phyloP scores from a whole-genome alignment of 2,797 vertebrate genomes.

The Peromyscus nudipes region DNA sequence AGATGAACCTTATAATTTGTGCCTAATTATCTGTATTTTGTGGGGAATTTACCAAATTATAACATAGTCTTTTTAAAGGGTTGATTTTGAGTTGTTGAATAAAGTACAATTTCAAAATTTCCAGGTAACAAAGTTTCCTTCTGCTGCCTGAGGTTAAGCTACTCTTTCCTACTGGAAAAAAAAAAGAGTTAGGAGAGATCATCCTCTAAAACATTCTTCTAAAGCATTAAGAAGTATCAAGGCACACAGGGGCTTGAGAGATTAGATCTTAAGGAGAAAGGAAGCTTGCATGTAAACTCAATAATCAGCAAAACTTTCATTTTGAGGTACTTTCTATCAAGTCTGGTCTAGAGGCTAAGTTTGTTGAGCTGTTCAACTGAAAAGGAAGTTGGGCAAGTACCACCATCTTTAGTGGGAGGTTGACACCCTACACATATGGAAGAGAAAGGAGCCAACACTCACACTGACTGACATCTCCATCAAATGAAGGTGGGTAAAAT shows the following conservation, averaged over 20 bases:
- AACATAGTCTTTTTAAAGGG: background rate
- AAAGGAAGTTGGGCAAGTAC: background rate
- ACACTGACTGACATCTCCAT: fast-evolving
- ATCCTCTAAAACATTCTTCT: background rate
- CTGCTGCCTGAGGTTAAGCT: background rate
- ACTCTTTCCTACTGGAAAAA: background rate
- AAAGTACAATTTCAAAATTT: background rate
- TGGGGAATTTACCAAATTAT: background rate
- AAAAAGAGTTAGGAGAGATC: background rate
- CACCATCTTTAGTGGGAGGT: background rate
- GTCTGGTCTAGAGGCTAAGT: background rate
- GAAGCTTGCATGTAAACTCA: background rate
- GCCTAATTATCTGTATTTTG: background rate
- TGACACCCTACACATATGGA: background rate
- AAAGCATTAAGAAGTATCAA: background rate
- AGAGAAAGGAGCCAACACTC: background rate
- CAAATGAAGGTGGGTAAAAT: background rate
- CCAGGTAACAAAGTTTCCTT: background rate
- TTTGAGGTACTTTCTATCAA: background rate
- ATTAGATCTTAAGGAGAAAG: background rate
- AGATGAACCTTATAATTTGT: background rate
- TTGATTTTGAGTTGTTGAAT: background rate
- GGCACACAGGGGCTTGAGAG: background rate
- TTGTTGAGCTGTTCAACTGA: background rate
- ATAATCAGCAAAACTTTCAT: background rate